Base-by-base conservation (phyloP, 1,140 invertebrate genomes). In the Drosophila lini region DNA sequence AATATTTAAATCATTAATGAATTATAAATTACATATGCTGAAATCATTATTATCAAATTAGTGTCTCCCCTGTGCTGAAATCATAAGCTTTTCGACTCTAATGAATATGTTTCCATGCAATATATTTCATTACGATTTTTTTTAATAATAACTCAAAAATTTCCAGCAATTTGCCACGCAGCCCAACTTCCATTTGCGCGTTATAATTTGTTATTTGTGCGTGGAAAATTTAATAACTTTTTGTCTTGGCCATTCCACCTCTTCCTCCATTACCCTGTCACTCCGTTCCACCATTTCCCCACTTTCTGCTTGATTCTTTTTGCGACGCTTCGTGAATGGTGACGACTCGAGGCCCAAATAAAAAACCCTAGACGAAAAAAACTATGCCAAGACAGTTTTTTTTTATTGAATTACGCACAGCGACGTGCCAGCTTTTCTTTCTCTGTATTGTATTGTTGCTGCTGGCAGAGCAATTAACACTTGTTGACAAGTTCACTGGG, bases 401-500 rank as follows among this genome's bases (percentile, higher is more conserved):
- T 55, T 55, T 59, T 50, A 71, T 73, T 71, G 31, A 59, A 48
- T 42, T 58, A 71, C 36, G 31, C 65, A n/a, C 41, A 8, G 41
- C 58, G 28, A 34, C 60, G 34, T 65, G 61, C 3, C 28, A 65
- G 25, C 45, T 55, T 48, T 78, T 42, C 53, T 57, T 11, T 52
- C 61, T 48, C 4, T 52, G 52, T 45, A 65, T 19, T 44, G 32
- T 50, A 3, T n/a, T 69, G 38, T 40, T 57, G 61, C 41, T 42
- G 52, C 50, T 44, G 80, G 47, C 47, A 61, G 82, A 57, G 78
- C 78, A 85, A 85, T 85, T 86, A 85, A 85, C 81, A 85, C 81
- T 86, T 78, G 82, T 78, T 85, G 78, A 85, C 78, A 85, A 85
- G 81, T 86, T 85, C 81, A 85, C 68, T 85, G 67, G 81, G 81